phyloP scores from a whole-genome alignment of 2,888 invertebrate genomes.

The Ectemnius lituratus region DNA sequence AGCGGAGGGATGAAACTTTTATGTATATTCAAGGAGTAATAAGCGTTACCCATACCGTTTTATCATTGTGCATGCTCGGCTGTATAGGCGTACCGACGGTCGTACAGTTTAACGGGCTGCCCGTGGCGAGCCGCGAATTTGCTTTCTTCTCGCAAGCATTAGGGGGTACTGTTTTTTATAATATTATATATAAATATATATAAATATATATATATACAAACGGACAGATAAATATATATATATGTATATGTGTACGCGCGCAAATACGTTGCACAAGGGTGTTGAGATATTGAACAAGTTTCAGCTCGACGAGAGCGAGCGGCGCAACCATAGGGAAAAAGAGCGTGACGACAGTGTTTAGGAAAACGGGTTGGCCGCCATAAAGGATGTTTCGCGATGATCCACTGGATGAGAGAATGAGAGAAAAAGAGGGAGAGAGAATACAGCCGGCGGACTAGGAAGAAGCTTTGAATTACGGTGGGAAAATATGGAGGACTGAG shows the following conservation, averaged over 20 bases:
- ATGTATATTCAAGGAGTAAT: no score
- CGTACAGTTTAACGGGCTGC: conserved; percentile 49
- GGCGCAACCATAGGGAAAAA: conserved; percentile 42
- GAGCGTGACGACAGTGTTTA: conserved; percentile 8
- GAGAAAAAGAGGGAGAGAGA: neutral
- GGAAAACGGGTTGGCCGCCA: neutral
- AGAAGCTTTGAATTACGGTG: conserved; percentile 15
- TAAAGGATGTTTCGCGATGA: neutral
- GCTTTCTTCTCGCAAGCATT: conserved; percentile 59
- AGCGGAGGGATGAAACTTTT: no score
- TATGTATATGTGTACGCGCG: conserved; percentile 62
- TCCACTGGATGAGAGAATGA: neutral
- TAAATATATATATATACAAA: conserved; percentile 54
- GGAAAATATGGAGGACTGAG: conserved; percentile 19
- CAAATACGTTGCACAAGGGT: conserved; percentile 62
- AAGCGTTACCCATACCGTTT: conserved; percentile 45
- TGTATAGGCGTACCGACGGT: conserved; percentile 50
- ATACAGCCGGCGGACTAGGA: neutral
- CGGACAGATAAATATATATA: conserved; percentile 55
- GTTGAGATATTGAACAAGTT: conserved; percentile 76
- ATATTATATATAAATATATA: conserved; percentile 55
- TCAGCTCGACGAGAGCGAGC: conserved; percentile 70
- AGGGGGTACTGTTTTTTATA: conserved; percentile 62
- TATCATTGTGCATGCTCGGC: conserved; percentile 50
- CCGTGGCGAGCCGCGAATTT: conserved; percentile 43